Evolutionary conservation across 2,888 invertebrate genomes (phyloP).

Genomic region (Acanthacorydalis orientalis): DNA sequence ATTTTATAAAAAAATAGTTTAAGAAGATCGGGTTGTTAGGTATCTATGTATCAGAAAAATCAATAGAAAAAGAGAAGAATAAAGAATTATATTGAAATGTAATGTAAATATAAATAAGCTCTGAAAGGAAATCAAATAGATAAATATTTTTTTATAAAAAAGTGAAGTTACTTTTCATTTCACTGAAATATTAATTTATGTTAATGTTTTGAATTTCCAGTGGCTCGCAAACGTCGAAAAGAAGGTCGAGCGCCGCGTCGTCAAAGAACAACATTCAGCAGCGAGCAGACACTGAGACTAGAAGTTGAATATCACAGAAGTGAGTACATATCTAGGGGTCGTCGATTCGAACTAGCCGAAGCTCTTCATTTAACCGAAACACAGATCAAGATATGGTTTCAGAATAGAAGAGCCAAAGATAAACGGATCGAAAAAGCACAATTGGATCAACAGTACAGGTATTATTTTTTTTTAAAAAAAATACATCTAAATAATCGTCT

Average conservation of each 20-base stretch:
- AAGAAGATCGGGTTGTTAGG: too few relatives aligned
- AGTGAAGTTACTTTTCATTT: too few relatives aligned
- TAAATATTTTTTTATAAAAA: too few relatives aligned
- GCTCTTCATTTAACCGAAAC: slow-evolving; percentile 54
- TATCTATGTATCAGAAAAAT: too few relatives aligned
- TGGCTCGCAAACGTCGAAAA: slow-evolving; percentile 65
- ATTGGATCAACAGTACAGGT: slow-evolving; percentile 89
- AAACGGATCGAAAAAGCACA: slow-evolving; percentile 93
- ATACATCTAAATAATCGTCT: too few relatives aligned
- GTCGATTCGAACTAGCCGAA: slow-evolving; percentile 64
- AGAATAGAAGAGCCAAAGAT: slow-evolving; percentile 89
- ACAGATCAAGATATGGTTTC: slow-evolving; percentile 84
- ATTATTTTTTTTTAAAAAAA: slow-evolving; percentile 9
- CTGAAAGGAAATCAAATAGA: too few relatives aligned
- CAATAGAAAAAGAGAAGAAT: too few relatives aligned
- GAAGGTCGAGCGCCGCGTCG: slow-evolving; percentile 77
- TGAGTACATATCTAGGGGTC: slow-evolving; percentile 80
- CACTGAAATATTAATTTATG: too few relatives aligned
- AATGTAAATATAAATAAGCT: too few relatives aligned
- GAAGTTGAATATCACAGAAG: slow-evolving; percentile 84
- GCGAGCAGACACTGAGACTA: slow-evolving; percentile 76
- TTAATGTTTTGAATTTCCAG: slow-evolving; percentile 33
- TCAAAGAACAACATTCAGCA: slow-evolving; percentile 87
- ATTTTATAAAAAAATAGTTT: too few relatives aligned
- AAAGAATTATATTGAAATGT: too few relatives aligned